These are phyloP conservation scores for Brachionus koreanus DNA, from an alignment of 1,140 invertebrate species.

Conservation along the genomic window DNA sequence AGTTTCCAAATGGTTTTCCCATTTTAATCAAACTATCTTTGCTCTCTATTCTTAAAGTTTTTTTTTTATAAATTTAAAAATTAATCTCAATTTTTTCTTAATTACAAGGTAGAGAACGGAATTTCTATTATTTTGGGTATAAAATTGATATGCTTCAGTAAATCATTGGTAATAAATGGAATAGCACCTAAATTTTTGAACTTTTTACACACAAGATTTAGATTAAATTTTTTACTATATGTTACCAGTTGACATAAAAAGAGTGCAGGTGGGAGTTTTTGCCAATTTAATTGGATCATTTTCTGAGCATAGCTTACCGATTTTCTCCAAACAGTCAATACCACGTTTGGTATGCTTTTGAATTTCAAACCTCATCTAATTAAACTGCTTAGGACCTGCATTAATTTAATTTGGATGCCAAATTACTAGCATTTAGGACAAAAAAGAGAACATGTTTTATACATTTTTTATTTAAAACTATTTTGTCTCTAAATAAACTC, in stretches of 20 bases:
- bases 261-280: slow-evolving; percentile 16
- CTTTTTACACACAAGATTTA: too few relatives aligned
- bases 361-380: slow-evolving; percentile 37
- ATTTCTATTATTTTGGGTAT: slow-evolving; percentile 5
- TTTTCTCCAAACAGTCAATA: slow-evolving; percentile 33
- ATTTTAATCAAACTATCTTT: slow-evolving; percentile 37
- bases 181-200: slow-evolving; percentile 1
- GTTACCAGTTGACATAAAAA: slow-evolving; percentile 30
- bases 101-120: slow-evolving; percentile 19
- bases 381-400: neutral
- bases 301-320: slow-evolving; percentile 10
- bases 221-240: neutral
- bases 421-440: slow-evolving; percentile 35
- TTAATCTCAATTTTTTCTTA: neutral
- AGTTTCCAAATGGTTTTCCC: neutral
- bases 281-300: neutral
- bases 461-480: slow-evolving; percentile 20
- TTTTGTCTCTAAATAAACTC: neutral
- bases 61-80: neutral
- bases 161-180: slow-evolving; percentile 39
- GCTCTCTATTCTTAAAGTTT: neutral
- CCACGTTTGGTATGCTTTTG: slow-evolving; percentile 39
- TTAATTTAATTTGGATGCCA: slow-evolving; percentile 4
- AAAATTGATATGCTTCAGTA: neutral
- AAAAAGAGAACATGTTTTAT: neutral